Conservation (phyloP, 2,888 invertebrate genomes). For the Sesamia inferens region DNA sequence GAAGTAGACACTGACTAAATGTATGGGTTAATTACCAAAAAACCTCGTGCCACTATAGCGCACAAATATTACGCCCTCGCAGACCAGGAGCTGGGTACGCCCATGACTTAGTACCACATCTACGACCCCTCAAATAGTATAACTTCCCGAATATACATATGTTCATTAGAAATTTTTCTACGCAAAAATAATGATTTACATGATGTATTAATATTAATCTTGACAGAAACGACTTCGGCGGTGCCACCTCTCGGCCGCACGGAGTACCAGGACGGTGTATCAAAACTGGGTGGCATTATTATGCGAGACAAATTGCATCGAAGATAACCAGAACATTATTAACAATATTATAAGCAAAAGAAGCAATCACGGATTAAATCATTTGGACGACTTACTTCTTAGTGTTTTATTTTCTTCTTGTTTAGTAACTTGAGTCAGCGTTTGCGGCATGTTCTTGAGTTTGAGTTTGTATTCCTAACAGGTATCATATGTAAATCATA, state of each 20-base stretch:
- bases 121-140: not conserved
- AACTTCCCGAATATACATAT: not conserved
- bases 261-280: constrained; percentile 92
- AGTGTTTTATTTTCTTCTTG: not conserved
- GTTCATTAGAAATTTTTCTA: not conserved
- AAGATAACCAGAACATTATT: constrained; percentile 55
- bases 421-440: not conserved
- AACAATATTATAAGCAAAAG: not conserved
- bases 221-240: constrained; percentile 81
- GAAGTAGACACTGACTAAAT: too few species aligned
- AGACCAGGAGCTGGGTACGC: too few species aligned
- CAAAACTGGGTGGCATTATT: constrained; percentile 90
- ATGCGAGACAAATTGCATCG: constrained; percentile 90
- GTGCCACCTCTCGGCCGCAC: constrained; percentile 87
- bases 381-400: not conserved
- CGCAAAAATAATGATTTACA: not conserved
- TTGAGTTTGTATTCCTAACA: not conserved
- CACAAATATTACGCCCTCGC: too few species aligned
- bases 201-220: not conserved
- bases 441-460: too few species aligned
- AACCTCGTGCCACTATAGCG: too few species aligned
- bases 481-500: not conserved
- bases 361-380: constrained; percentile 36
- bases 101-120: not conserved
- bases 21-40: too few species aligned